Conservation (phyloP, 2,113 vertebrate species). For the Passer domesticus region DNA sequence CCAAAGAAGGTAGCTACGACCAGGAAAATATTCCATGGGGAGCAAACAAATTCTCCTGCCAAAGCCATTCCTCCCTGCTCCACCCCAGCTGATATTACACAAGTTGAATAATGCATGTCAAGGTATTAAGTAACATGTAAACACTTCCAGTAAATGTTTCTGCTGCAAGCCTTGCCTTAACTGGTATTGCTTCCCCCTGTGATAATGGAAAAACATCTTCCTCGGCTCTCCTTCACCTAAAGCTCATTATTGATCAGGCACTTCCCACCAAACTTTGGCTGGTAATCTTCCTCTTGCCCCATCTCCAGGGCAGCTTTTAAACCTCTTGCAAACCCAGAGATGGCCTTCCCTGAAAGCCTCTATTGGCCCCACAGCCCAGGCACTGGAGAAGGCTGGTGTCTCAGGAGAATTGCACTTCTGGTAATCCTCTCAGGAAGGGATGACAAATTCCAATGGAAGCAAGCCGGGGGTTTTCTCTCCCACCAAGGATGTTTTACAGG, state of each 20-base stretch:
- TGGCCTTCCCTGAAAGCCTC: not conserved
- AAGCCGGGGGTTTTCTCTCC: not conserved
- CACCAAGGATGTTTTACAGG: not conserved
- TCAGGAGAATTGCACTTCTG: not conserved
- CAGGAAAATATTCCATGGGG: slow-evolving; percentile 32
- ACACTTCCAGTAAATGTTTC: slow-evolving; percentile 55
- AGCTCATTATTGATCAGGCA: not conserved
- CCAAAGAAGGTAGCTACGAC: slow-evolving; percentile 17
- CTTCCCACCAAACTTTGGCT: not conserved
- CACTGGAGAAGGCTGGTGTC: not conserved
- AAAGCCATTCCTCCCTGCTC: slow-evolving; percentile 33
- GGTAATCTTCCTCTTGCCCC: not conserved
- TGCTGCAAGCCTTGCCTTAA: not conserved
- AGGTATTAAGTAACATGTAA: slow-evolving; percentile 62
- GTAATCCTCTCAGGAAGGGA: not conserved
- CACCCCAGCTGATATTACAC: slow-evolving; percentile 37
- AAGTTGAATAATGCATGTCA: slow-evolving; percentile 55
- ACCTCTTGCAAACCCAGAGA: not conserved
- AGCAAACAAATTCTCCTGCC: slow-evolving; percentile 24
- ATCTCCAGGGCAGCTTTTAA: not conserved
- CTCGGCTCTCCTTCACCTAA: not conserved
- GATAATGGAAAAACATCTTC: slow-evolving; percentile 20
- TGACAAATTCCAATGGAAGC: not conserved
- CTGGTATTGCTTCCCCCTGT: not conserved
- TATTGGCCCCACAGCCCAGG: rapidly evolving